Evolutionary conservation across 2,113 vertebrate genomes (phyloP), one percentile per base, ranked within the genome.

Genomic region (Capreolus pygargus): DNA sequence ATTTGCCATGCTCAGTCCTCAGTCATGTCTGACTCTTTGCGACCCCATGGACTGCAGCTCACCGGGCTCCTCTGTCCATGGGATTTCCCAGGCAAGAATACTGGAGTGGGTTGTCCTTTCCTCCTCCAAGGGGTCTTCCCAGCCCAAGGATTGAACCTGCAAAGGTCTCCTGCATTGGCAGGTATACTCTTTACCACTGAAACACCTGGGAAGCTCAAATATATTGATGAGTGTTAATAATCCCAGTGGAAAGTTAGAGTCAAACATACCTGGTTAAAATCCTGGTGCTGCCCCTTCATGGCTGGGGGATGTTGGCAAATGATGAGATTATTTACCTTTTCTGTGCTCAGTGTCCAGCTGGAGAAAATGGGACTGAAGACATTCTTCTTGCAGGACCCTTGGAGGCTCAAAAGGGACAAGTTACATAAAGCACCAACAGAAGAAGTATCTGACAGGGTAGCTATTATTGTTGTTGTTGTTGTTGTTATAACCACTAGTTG

Each of bases 401-500:
- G 28, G 64, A 76, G 8, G 5, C 55, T 47, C 78, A 27, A 19
- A 17, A 39, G 30, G 30, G 45, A 54, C 36, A 60, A 15, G 8
- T 39, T 2, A 0, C 7, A 0, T 7, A 30, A 70, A 70, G 13
- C 19, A 21, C 61, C 21, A 50, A 23, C 19, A 33, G 25, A 6
- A 2, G 5, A 67, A 15, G 28, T 11, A 12, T 10, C n/a, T 5
- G 10, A n/a, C 39, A 3, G 21, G 25, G 9, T 2, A 7, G 58
- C n/a, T 47, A 50, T 45, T 28, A 6, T 16, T 14, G 21, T 84
- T 57, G 2, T 55, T 54, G 9, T 91, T 60, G 14, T 79, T 19
- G 33, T 39, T 33, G n/a, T 55, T 19, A 25, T 10, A 45, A 14
- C 33, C 23, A 33, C 58, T 27, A 50, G 36, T 28, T 4, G 8